phyloP scores from a whole-genome alignment of 2,888 invertebrate genomes.

The Xylota sylvarum region DNA sequence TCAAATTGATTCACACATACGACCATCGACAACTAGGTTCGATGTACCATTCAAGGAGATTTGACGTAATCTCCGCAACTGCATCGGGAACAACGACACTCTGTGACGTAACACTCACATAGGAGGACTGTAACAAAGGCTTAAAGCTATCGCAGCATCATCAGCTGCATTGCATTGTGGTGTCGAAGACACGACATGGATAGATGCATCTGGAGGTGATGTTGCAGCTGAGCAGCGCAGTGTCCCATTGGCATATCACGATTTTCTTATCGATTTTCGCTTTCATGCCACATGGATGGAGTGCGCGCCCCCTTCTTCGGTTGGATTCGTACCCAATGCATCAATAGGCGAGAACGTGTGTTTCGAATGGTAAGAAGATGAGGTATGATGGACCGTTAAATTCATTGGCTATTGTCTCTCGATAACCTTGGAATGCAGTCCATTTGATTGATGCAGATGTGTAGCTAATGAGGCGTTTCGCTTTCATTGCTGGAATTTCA shows the following conservation, averaged over 20 bases:
- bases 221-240: not conserved
- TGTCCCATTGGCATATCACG: constrained; percentile 76
- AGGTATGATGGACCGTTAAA: constrained; percentile 22
- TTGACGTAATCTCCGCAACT: constrained; percentile 51
- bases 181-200: constrained; percentile 27
- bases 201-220: constrained; percentile 23
- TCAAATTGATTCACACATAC: not conserved
- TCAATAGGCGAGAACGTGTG: constrained; percentile 13
- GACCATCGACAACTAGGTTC: constrained; percentile 36
- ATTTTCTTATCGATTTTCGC: constrained; percentile 74
- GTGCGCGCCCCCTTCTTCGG: constrained; percentile 1
- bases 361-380: constrained; percentile 13
- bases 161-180: constrained; percentile 29
- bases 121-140: constrained; percentile 40
- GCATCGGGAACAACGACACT: constrained; percentile 25
- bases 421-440: constrained; percentile 19
- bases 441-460: constrained; percentile 14
- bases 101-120: constrained; percentile 49
- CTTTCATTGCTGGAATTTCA: constrained; percentile 30
- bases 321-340: too few species aligned
- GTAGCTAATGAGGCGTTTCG: constrained; percentile 9
- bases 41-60: constrained; percentile 53
- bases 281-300: constrained; percentile 50
- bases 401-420: constrained; percentile 37
- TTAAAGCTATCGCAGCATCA: constrained; percentile 45